Evolutionary conservation across 2,888 invertebrate genomes (phyloP).

Genomic region (Elmis aenea): DNA sequence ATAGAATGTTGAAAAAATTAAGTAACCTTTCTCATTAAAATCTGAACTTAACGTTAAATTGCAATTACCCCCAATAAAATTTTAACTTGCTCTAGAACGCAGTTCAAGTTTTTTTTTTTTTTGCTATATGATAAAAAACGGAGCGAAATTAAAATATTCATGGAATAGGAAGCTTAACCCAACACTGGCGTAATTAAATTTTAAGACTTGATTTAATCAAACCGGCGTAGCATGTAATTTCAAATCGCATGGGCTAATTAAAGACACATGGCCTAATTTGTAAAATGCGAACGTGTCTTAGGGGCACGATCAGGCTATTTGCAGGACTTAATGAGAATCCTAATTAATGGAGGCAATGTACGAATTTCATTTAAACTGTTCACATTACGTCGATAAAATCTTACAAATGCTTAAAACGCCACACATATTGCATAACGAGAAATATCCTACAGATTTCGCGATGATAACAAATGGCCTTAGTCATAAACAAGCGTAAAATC

Average conservation of each 20-base stretch:
- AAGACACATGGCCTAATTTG: constrained; percentile 20
- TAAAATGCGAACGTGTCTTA: constrained; percentile 14
- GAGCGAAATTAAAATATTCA: too few species aligned
- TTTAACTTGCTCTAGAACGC: too few species aligned
- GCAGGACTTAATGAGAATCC: constrained; percentile 19
- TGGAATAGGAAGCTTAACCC: constrained; percentile 10
- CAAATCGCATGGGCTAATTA: constrained; percentile 13
- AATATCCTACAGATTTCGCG: too few species aligned
- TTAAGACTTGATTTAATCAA: constrained; percentile 13
- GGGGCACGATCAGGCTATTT: constrained; percentile 19
- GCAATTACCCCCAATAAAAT: too few species aligned
- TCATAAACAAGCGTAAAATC: too few species aligned
- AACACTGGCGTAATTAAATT: constrained; percentile 11
- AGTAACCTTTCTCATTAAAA: too few species aligned
- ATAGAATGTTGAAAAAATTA: too few species aligned
- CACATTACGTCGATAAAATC: constrained; percentile 13
- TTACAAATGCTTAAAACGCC: constrained; percentile 9
- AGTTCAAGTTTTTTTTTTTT: too few species aligned
- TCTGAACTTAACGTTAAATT: too few species aligned
- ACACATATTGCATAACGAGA: too few species aligned
- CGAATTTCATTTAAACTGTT: constrained; percentile 18
- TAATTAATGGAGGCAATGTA: constrained; percentile 20
- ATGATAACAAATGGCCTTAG: too few species aligned
- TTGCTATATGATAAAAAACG: too few species aligned
- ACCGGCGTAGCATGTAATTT: constrained; percentile 10